Percentiles rank a stretch among this genome's conserved stretches.
Evolutionary conservation across 2,888 invertebrate species (phyloP).

Genomic region (Sylvicola fuscatus): DNA sequence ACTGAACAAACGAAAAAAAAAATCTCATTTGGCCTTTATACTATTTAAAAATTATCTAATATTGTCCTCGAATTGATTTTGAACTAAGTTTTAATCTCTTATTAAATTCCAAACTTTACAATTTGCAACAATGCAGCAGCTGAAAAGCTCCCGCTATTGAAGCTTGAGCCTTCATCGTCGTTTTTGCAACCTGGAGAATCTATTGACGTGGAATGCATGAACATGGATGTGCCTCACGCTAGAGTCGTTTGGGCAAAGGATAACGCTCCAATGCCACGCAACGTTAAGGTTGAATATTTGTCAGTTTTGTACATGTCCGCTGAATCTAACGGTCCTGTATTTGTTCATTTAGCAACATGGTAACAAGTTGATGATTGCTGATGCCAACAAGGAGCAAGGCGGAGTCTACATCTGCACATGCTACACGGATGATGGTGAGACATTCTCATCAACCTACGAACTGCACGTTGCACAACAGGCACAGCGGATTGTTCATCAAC

Average conservation of each 20-base stretch:
- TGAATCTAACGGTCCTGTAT: too few species aligned
- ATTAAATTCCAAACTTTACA: too few species aligned
- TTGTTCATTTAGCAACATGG: constrained; percentile 27
- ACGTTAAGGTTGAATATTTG: constrained; percentile 21
- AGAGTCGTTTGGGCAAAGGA: constrained; percentile 21
- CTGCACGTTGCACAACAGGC: constrained; percentile 19
- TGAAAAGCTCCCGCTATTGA: constrained; percentile 14
- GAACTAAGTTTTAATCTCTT: too few species aligned
- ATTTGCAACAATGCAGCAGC: background rate
- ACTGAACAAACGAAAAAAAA: too few species aligned
- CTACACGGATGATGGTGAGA: constrained; percentile 29
- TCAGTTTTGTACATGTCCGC: too few species aligned
- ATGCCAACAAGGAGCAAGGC: constrained; percentile 56
- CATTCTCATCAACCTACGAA: constrained; percentile 30
- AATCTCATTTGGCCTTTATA: too few species aligned
- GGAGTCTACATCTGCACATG: constrained; percentile 70
- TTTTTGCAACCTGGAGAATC: constrained; percentile 19
- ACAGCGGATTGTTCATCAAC: constrained; percentile 9
- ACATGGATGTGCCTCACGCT: constrained; percentile 18
- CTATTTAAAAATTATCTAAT: too few species aligned
- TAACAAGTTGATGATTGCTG: constrained; percentile 39
- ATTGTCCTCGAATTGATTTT: too few species aligned
- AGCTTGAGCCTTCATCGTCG: constrained; percentile 20
- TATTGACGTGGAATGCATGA: constrained; percentile 23
- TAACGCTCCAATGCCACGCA: constrained; percentile 17